Evolutionary conservation across 2,797 vertebrate genomes (phyloP).

Genomic region (Toxotes lorentzi): DNA sequence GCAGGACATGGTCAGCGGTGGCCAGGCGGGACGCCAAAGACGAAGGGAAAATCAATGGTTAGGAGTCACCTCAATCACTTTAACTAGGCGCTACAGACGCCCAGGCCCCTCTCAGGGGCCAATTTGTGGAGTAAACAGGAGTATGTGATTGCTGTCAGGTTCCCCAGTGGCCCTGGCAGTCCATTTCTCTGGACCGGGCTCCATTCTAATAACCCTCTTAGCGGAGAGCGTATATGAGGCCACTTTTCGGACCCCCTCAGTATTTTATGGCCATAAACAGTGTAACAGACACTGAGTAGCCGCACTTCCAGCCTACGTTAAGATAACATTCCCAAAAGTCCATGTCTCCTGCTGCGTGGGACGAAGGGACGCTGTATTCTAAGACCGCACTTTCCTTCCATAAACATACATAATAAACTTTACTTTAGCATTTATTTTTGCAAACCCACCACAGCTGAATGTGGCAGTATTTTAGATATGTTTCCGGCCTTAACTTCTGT

Average conservation of each 20-base stretch:
- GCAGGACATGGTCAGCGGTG: conserved; percentile 61
- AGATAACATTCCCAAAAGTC: conserved; percentile 28
- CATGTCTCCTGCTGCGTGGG: conserved; percentile 50
- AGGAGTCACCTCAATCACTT: conserved; percentile 86
- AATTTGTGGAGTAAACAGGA: conserved; percentile 86
- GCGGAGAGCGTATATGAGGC: conserved; percentile 48
- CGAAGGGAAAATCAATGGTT: conserved; percentile 83
- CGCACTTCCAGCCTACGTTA: conserved; percentile 48
- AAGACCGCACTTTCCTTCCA: conserved; percentile 12
- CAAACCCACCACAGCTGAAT: background rate
- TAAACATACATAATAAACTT: conserved; percentile 37
- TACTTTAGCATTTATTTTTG: conserved; percentile 15
- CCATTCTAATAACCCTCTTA: conserved; percentile 79
- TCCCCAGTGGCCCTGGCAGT: conserved; percentile 60
- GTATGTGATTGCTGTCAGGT: conserved; percentile 74
- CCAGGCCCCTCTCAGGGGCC: conserved; percentile 82
- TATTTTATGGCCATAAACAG: conserved; percentile 59
- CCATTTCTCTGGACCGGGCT: conserved; percentile 75
- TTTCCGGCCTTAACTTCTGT: background rate
- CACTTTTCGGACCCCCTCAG: conserved; percentile 38
- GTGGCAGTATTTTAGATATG: background rate
- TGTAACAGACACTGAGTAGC: conserved; percentile 31
- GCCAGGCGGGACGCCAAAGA: conserved; percentile 69
- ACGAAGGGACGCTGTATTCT: conserved; percentile 29
- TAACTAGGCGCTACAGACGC: conserved; percentile 81